Percentiles rank a stretch among this genome's conserved stretches.
These are phyloP conservation scores for Teleogryllus oceanicus DNA, from an alignment of 2,888 invertebrate species.

Conservation along the genomic window DNA sequence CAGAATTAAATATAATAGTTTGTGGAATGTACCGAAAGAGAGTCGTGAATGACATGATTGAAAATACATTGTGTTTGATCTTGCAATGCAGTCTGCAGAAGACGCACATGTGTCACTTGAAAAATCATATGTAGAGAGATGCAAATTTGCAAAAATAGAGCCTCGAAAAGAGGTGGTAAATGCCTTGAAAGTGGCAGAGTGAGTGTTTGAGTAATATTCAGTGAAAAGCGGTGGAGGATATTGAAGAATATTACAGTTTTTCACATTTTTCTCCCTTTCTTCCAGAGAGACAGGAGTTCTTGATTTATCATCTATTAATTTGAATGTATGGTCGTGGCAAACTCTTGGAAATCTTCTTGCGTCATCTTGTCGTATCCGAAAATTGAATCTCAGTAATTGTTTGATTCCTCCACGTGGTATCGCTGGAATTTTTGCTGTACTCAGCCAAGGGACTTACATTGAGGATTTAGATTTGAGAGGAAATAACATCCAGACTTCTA, in stretches of 20 bases:
- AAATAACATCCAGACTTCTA: slow-evolving; percentile 45
- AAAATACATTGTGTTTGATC: too few species aligned
- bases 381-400: slow-evolving; percentile 47
- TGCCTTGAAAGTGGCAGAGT: slow-evolving; percentile 31
- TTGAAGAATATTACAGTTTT: too few species aligned
- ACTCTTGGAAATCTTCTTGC: slow-evolving; percentile 45
- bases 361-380: slow-evolving; percentile 45
- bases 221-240: background rate
- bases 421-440: slow-evolving; percentile 44
- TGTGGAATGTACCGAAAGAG: too few species aligned
- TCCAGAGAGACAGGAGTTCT: slow-evolving; percentile 43
- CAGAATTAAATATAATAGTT: too few species aligned
- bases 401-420: slow-evolving; percentile 47
- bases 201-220: slow-evolving; percentile 4
- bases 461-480: slow-evolving; percentile 46
- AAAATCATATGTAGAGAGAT: slow-evolving; percentile 25
- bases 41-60: too few species aligned
- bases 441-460: slow-evolving; percentile 45
- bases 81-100: background rate
- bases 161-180: slow-evolving; percentile 29
- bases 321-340: slow-evolving; percentile 44
- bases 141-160: slow-evolving; percentile 26
- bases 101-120: background rate
- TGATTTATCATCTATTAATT: slow-evolving; percentile 42
- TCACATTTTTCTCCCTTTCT: slow-evolving; percentile 26